These are phyloP conservation scores for Lagocephalus sceleratus DNA, from an alignment of 2,797 vertebrate genomes.

Conservation along the genomic window DNA sequence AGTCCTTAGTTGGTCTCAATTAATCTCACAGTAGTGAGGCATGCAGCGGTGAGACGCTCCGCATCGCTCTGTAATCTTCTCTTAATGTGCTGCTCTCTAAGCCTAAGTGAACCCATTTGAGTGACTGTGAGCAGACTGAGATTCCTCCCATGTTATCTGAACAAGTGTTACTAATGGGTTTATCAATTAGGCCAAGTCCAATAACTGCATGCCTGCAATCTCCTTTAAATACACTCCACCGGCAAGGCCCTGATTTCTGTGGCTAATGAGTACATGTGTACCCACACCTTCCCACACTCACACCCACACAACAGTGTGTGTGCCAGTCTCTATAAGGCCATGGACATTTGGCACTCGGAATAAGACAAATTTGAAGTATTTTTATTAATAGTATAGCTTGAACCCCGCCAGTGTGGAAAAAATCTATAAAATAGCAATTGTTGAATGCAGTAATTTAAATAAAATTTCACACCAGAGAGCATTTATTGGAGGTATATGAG, in stretches of 20 bases:
- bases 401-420: too few species aligned
- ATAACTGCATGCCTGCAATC: conserved; percentile 94
- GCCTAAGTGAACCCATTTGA: conserved; percentile 92
- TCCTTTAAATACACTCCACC: conserved; percentile 94
- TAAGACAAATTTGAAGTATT: too few species aligned
- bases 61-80: conserved; percentile 73
- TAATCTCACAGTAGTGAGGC: conserved; percentile 85
- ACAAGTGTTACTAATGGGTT: conserved; percentile 99
- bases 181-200: conserved; percentile 87
- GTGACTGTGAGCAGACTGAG: conserved; percentile 90
- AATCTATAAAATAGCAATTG: too few species aligned
- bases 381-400: too few species aligned
- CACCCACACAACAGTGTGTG: not conserved
- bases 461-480: too few species aligned
- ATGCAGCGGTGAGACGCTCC: conserved; percentile 86
- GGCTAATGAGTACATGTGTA: conserved; percentile 54
- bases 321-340: conserved; percentile 1
- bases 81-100: conserved; percentile 86
- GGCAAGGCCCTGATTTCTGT: conserved; percentile 86
- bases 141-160: conserved; percentile 96
- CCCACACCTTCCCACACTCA: not conserved
- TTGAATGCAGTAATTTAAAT: too few species aligned
- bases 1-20: conserved; percentile 72
- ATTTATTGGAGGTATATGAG: too few species aligned
- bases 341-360: conserved; percentile 7